A percentile compares a stretch with the other conserved stretches of the same genome.
phyloP scores from a whole-genome alignment of 2,888 invertebrate genomes.

The Heliconius hortense region DNA sequence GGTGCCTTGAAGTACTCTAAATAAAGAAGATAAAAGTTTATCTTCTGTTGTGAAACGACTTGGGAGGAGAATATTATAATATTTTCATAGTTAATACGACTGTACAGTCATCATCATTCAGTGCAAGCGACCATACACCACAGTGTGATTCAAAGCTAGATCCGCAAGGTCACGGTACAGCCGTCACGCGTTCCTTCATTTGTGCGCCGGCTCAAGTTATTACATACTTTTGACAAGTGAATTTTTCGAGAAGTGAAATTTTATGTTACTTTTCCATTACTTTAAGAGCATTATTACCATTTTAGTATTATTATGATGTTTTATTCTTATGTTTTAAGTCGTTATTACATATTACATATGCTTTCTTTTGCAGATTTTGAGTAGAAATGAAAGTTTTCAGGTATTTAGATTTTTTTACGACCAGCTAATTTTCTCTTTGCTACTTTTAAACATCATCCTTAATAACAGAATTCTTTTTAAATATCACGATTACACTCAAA shows the following conservation, averaged over 20 bases:
- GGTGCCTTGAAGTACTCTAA: slow-evolving; percentile 19
- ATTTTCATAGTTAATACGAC: slow-evolving; percentile 13
- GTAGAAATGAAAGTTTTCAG: slow-evolving; percentile 1
- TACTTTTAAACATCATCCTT: not conserved
- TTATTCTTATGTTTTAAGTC: not conserved
- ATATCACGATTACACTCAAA: not conserved
- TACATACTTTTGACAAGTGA: slow-evolving; percentile 34
- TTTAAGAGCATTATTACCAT: slow-evolving; percentile 9
- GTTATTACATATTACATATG: slow-evolving; percentile 2
- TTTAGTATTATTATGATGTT: slow-evolving; percentile 2
- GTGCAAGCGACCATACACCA: slow-evolving; percentile 19
- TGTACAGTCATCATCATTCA: slow-evolving; percentile 27
- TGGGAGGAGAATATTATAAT: not conserved
- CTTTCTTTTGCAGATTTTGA: not conserved
- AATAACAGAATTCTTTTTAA: not conserved
- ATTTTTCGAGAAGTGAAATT: slow-evolving; percentile 25
- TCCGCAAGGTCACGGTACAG: slow-evolving; percentile 44
- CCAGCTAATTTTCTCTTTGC: not conserved
- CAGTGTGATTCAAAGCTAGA: slow-evolving; percentile 28
- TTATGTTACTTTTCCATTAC: slow-evolving; percentile 15
- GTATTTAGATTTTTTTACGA: not conserved
- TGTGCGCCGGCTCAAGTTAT: slow-evolving; percentile 45
- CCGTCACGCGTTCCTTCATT: slow-evolving; percentile 59
- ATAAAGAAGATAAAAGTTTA: not conserved
- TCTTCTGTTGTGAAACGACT: slow-evolving; percentile 2